Base-by-base conservation (phyloP, 2,797 vertebrate species). In the Menidia menidia region DNA sequence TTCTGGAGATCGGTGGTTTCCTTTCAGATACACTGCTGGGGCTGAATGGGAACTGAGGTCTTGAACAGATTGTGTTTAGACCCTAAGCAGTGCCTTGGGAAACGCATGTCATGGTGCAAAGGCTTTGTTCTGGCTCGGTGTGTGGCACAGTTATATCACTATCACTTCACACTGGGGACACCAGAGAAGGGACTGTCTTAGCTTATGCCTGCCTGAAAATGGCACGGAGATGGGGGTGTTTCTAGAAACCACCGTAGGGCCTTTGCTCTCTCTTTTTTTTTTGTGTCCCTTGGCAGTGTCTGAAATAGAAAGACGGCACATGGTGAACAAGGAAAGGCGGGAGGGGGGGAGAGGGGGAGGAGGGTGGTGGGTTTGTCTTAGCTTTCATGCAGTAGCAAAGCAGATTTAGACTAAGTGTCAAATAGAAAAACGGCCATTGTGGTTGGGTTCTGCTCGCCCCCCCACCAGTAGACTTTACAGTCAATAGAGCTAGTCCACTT, bases 401-500 rank as follows among this genome's bases (percentile, higher is more conserved):
- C 86, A 90, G 90, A 92, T 92, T 91, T 91, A 91, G 85, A 87
- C 80, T 68, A 89, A 92, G 91, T 94, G 92, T 93, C 92, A 93
- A 92, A 83, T 87, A 93, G 88, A 93, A 93, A 92, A 94, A 92
- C 90, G 92, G 81, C 79, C 87, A 93, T 93, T 93, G 91, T 92
- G 82, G 84, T 43, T 33, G 41, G 76, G 73, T 84, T 80, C 77
- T 81, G 59, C 76, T 80, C 60, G 60, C 83, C 89, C 87, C 83
- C 87, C 83, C 86, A 83, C 83, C 89, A 91, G 87, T 92, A 90
- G 92, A 93, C 93, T 94, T 93, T 93, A 94, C 93, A 92, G 93
- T 94, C 94, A 94, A 94, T 95, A 94, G 93, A 93, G 87, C 92
- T 89, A 92, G 93, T 93, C 89, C 93, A 94, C 94, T 94, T 95